These are phyloP conservation scores for Chlorops oryzae DNA, from an alignment of 1,140 invertebrate genomes.

Conservation along the genomic window DNA sequence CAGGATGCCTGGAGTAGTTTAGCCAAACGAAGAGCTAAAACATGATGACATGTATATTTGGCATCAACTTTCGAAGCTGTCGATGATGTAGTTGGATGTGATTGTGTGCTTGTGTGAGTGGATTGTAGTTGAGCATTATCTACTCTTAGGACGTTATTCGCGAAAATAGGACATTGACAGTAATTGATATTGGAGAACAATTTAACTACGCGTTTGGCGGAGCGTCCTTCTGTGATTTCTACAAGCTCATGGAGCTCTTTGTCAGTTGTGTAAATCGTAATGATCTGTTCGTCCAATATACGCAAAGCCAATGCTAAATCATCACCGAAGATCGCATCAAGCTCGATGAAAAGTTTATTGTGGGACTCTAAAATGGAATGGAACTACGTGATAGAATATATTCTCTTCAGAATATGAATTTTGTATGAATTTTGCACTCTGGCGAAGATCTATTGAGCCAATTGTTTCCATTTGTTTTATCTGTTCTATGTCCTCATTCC, in stretches of 20 bases:
- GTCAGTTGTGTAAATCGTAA: constrained; percentile 13
- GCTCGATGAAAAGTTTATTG: constrained; percentile 12
- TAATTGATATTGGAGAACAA: constrained; percentile 25
- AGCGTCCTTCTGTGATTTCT: constrained; percentile 18
- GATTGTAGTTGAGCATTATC: not conserved
- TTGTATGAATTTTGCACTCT: too few relatives aligned
- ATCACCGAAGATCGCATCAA: constrained; percentile 18
- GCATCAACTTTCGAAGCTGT: too few relatives aligned
- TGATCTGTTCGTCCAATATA: constrained; percentile 22
- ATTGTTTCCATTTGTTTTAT: too few relatives aligned
- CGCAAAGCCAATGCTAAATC: constrained; percentile 18
- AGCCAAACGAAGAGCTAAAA: constrained; percentile 57
- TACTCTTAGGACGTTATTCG: constrained; percentile 17
- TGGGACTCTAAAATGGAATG: too few relatives aligned
- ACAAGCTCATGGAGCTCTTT: constrained; percentile 6
- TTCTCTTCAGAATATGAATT: too few relatives aligned
- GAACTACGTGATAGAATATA: too few relatives aligned
- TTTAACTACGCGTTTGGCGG: constrained; percentile 8
- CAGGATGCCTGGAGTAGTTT: constrained; percentile 49
- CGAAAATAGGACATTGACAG: constrained; percentile 26
- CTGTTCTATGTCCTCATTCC: too few relatives aligned
- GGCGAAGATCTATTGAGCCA: too few relatives aligned
- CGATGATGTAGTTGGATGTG: not conserved
- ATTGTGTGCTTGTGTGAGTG: too few relatives aligned
- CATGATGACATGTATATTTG: constrained; percentile 61